Percentiles rank a stretch among this genome's conserved stretches.
These are phyloP conservation scores for Syngnathus scovelli DNA, from an alignment of 2,113 vertebrate species.

Conservation along the genomic window DNA sequence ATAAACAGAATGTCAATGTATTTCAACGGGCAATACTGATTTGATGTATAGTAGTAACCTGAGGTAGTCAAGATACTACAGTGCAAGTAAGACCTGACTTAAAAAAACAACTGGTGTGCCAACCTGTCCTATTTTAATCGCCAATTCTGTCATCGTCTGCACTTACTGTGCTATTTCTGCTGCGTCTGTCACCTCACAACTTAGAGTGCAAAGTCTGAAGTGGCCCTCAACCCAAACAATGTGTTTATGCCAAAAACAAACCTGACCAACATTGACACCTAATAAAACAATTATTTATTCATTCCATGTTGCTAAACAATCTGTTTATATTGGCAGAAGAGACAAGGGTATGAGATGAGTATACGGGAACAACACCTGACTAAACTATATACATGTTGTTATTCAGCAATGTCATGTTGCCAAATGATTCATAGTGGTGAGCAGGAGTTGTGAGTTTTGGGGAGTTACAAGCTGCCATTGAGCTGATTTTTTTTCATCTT, in stretches of 20 bases:
- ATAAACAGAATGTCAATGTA: neutral
- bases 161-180: neutral
- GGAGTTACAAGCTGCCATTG: too few species aligned
- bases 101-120: neutral
- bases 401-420: neutral
- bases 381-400: neutral
- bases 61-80: neutral
- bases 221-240: constrained; percentile 6
- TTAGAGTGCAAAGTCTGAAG: neutral
- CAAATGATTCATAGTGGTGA: neutral
- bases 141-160: neutral
- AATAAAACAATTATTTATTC: neutral
- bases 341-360: neutral
- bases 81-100: neutral
- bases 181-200: neutral
- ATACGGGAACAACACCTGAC: neutral
- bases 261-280: constrained; percentile 5
- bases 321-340: neutral
- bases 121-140: constrained; percentile 2
- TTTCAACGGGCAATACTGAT: neutral
- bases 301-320: neutral
- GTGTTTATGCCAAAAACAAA: constrained; percentile 1
- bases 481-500: neutral
- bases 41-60: neutral
- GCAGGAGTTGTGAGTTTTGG: too few species aligned